These are phyloP conservation scores for Centropus bengalensis DNA, from an alignment of 2,113 vertebrate species.

Conservation along the genomic window DNA sequence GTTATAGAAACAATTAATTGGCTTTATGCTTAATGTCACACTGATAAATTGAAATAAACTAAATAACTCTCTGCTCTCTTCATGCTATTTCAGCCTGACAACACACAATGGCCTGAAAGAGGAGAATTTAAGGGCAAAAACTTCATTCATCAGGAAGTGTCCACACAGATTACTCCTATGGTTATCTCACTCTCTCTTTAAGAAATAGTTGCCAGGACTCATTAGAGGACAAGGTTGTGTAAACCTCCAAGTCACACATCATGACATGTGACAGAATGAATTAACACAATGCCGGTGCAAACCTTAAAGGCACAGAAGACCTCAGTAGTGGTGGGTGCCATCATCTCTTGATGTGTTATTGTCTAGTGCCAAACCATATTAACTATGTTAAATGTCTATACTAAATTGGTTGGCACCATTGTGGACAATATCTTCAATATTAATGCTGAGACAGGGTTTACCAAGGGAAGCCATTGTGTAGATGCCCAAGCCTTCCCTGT, in stretches of 20 bases:
- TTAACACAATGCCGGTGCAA: background rate
- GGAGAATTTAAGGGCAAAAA: background rate
- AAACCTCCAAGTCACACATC: background rate
- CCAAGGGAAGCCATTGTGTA: background rate
- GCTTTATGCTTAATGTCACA: background rate
- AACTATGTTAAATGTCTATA: background rate
- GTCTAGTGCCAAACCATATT: background rate
- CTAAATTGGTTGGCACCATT: background rate
- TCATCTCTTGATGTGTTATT: background rate
- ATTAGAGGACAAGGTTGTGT: background rate
- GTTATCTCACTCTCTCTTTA: background rate
- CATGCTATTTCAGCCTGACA: background rate
- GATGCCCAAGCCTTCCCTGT: background rate
- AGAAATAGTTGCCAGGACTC: background rate
- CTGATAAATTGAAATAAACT: background rate
- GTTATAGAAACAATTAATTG: background rate
- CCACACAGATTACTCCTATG: background rate
- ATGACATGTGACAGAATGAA: background rate
- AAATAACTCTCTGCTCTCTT: background rate
- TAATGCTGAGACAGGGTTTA: background rate
- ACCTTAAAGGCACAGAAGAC: background rate
- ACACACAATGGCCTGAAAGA: background rate
- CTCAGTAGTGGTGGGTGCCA: background rate
- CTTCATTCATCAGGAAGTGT: background rate
- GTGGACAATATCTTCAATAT: background rate